Base-by-base conservation (phyloP, 2,113 vertebrate genomes). In the Melanotaenia duboulayi region DNA sequence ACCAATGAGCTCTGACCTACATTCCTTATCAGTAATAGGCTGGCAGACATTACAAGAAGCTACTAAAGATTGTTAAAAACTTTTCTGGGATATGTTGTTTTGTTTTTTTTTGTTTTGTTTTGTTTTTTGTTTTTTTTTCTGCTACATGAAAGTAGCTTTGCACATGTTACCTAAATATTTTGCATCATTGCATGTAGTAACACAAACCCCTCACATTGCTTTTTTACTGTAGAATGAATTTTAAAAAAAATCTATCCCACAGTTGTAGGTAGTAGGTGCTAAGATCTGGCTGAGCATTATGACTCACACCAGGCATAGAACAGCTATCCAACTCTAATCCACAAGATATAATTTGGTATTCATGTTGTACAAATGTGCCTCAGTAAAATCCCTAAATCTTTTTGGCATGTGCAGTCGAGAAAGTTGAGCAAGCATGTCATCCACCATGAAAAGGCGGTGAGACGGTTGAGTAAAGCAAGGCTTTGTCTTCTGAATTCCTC, bases 281-380 rank as follows among this genome's bases (percentile, higher is more conserved):
- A 71, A 65, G 42, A 80, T 86, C 76, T 74, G 64, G 51, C 77
- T 78, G 65, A 80, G 81, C 81, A 77, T 86, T 83, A 81, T 91
- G 84, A 90, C 80, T 92, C 84, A 87, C 49, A 72, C 77, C 83
- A 87, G 76, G 76, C 85, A 74, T 68, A 82, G 76, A 82, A 77
- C 49, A 59, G 73, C 87, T 78, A 77, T 91, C 89, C 85, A 91
- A 88, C 74, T 83, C 81, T 93, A 92, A 93, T 91, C 93, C 91
- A 73, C 76, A 79, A 80, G 85, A 88, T 90, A 90, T 90, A 80
- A 91, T 90, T 91, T 90, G 82, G 85, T 85, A 91, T 93, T 92
- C 89, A 89, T 92, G 90, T 94, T 91, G 91, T 92, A 92, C 91
- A 92, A 93, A 92, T 90, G 86, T 82, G 85, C 90, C 88, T 79